A percentile compares a stretch with the other conserved stretches of the same genome.
Conservation (phyloP, 2,797 vertebrate species). For the Lerista edwardsae region DNA sequence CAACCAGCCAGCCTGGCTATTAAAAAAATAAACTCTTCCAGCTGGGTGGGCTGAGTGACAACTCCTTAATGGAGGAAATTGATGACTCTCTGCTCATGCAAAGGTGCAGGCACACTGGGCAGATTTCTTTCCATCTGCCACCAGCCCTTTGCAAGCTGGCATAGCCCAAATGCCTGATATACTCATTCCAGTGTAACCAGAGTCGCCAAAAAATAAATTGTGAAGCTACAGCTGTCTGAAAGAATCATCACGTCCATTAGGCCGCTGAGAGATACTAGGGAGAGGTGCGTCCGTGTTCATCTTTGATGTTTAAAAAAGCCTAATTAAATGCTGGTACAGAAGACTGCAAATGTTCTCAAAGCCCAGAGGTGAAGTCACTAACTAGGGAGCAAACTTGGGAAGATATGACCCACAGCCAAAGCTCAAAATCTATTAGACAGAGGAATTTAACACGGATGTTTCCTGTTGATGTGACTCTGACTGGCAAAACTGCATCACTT, state of each 20-base stretch:
- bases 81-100: conserved; percentile 77
- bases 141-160: conserved; percentile 81
- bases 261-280: conserved; percentile 68
- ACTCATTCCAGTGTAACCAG: conserved; percentile 73
- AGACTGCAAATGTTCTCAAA: conserved; percentile 60
- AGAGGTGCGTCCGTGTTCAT: conserved; percentile 63
- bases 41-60: conserved; percentile 83
- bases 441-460: conserved; percentile 73
- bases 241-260: conserved; percentile 74
- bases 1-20: conserved; percentile 78
- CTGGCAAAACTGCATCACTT: conserved; percentile 71
- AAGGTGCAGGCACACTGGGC: conserved; percentile 78
- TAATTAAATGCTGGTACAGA: conserved; percentile 72
- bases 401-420: conserved; percentile 60
- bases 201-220: conserved; percentile 76
- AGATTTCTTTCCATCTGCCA: conserved; percentile 83
- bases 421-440: conserved; percentile 73
- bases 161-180: conserved; percentile 76
- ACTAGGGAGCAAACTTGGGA: conserved; percentile 57
- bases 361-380: conserved; percentile 62
- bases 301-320: conserved; percentile 68
- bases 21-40: conserved; percentile 70
- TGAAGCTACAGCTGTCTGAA: conserved; percentile 75
- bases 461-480: conserved; percentile 74
- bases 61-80: conserved; percentile 83